Conservation (phyloP, 30 jellyfish, hydroid and myxozoan species). For the Hydra vulgaris region DNA sequence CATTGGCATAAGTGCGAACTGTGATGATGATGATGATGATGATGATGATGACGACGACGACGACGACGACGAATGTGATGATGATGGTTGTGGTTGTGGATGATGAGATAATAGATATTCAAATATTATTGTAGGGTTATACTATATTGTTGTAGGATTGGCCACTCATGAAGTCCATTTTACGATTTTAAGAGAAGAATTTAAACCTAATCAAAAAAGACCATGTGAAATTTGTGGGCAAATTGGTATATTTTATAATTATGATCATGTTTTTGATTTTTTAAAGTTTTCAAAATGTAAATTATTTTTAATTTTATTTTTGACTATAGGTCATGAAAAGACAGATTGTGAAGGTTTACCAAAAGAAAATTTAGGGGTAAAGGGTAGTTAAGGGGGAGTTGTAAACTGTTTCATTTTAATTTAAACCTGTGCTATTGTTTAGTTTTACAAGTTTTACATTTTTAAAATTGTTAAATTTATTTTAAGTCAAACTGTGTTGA, state of each 20-base stretch:
- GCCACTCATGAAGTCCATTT: slow-evolving; percentile 98
- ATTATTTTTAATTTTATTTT: neutral
- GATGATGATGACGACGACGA: too few species aligned
- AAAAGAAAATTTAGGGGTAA: slow-evolving; percentile 71
- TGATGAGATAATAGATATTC: too few species aligned
- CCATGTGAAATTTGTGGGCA: slow-evolving; percentile 94
- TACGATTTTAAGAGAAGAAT: slow-evolving; percentile 94
- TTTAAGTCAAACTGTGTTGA: slow-evolving; percentile 53
- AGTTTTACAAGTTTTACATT: too few species aligned
- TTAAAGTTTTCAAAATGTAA: neutral
- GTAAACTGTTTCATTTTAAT: too few species aligned
- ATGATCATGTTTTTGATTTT: neutral
- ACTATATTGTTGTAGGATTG: too few species aligned
- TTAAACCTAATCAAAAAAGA: slow-evolving; percentile 75
- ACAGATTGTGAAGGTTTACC: slow-evolving; percentile 91
- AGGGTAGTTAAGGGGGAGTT: slow-evolving; percentile 68
- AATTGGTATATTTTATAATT: slow-evolving; percentile 38
- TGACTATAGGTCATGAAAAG: slow-evolving; percentile 92
- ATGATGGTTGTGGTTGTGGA: too few species aligned
- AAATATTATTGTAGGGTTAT: too few species aligned
- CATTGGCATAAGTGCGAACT: too few species aligned
- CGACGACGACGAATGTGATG: too few species aligned
- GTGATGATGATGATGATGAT: too few species aligned
- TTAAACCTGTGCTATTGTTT: too few species aligned
- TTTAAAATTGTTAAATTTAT: neutral